phyloP scores from a whole-genome alignment of 2,888 invertebrate species.

The Mallateleia sp. region DNA sequence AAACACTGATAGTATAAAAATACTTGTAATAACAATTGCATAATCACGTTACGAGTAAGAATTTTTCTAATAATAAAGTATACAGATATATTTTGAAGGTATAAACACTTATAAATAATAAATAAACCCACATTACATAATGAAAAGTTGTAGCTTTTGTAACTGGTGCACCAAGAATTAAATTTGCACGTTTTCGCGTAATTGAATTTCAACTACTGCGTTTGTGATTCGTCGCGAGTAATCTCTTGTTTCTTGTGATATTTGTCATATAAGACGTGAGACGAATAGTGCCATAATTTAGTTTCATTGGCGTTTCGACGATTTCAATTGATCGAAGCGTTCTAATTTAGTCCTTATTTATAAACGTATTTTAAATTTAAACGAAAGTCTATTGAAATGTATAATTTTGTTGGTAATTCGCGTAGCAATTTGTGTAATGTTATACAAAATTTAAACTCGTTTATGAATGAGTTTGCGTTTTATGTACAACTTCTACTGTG shows the following conservation, averaged over 20 bases:
- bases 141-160: conserved; percentile 4
- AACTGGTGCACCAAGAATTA: conserved; percentile 44
- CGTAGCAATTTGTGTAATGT: too few species aligned
- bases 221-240: conserved; percentile 40
- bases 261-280: conserved; percentile 51
- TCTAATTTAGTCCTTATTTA: conserved; percentile 41
- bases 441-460: too few species aligned
- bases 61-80: conserved; percentile 34
- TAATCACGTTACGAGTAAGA: conserved; percentile 22
- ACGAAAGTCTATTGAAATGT: too few species aligned
- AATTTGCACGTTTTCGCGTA: conserved; percentile 38
- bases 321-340: conserved; percentile 1
- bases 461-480: too few species aligned
- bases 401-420: too few species aligned
- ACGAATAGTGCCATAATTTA: conserved; percentile 66
- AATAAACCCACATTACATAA: conserved; percentile 5
- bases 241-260: conserved; percentile 62
- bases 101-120: background rate
- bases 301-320: conserved; percentile 45
- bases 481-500: too few species aligned
- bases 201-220: conserved; percentile 14
- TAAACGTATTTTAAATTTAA: too few species aligned
- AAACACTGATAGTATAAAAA: conserved; percentile 38
- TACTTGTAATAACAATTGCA: conserved; percentile 24
- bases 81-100: conserved; percentile 26